Evolutionary conservation across 2,888 invertebrate genomes (phyloP), one percentile per base, ranked within the genome.

Genomic region (Spodoptera picta): DNA sequence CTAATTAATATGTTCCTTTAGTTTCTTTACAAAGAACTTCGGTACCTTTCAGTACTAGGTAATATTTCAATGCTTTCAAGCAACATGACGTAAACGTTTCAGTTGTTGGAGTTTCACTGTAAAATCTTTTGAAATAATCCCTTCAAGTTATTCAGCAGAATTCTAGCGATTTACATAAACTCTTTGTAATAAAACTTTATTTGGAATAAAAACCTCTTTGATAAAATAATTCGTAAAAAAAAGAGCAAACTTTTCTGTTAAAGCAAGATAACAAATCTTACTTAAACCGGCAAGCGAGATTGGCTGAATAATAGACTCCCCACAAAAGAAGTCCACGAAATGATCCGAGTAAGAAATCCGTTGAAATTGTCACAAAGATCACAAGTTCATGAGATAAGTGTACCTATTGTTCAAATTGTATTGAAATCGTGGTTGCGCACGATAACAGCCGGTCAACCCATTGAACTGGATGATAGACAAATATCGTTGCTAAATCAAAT

Each of bases 391-490:
- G 11, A 60, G 86, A 87, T 88, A 88, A 53, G 61, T 55, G 48
- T 52, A 14, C 64, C 59, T 64, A 81, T 81, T 81, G 73, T 68
- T 60, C 55, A 49, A 46, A 73, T 69, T 73, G 53, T 79, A 81
- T 81, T 81, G 82, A 79, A 85, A 84, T 83, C 80, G 80, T 86
- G 71, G 64, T 60, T 52, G 49, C 43, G 43, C 9, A 44, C 24
- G 91, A 91, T 91, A 91, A 89, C 76, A 75, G 83, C 79, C 55
- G 81, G 80, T 82, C 82, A 82, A 87, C 89, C 86, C 79, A 84
- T 65, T 87, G 75, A 73, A 76, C 69, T 44, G 54, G 23, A 48
- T 62, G 61, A 69, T 74, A 66, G 44, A n/a, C 54, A 59, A 65
- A 77, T 66, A 66, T 64, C 47, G 62, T 75, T 75, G 65, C 73